Evolutionary conservation across 2,888 invertebrate species (phyloP).

Genomic region (Lissocephala sabroskyi): DNA sequence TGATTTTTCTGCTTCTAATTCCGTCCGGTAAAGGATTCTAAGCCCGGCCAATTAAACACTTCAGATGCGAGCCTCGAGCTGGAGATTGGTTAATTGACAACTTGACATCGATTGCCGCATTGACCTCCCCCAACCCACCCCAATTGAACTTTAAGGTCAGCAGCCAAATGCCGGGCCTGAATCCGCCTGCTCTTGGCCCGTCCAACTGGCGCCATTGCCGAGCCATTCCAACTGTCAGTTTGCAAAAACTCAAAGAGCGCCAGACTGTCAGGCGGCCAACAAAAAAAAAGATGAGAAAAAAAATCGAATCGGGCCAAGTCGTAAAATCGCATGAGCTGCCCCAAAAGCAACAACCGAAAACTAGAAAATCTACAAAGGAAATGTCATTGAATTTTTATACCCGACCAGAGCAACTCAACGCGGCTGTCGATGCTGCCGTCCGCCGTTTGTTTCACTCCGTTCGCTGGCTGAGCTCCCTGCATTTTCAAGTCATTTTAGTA

Average conservation of each 20-base stretch:
- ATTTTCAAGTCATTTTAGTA: constrained; percentile 51
- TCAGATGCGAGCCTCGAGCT: constrained; percentile 1
- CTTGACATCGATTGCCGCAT: constrained; percentile 52
- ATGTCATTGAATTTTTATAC: constrained; percentile 46
- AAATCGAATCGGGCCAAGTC: constrained; percentile 23
- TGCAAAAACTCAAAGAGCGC: constrained; percentile 39
- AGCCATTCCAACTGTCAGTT: constrained; percentile 35
- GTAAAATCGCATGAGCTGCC: background rate
- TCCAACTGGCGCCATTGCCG: constrained; percentile 27
- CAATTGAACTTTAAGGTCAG: too few relatives aligned
- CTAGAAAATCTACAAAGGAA: constrained; percentile 28
- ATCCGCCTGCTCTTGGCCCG: background rate
- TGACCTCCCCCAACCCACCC: too few relatives aligned
- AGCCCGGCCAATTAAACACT: constrained; percentile 51
- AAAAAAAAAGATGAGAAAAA: constrained; percentile 24
- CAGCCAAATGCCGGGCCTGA: constrained; percentile 1
- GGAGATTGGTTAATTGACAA: constrained; percentile 47
- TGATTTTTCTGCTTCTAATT: too few relatives aligned
- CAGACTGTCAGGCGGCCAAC: constrained; percentile 60
- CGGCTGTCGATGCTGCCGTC: constrained; percentile 16
- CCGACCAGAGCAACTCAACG: constrained; percentile 11
- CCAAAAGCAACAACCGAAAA: background rate
- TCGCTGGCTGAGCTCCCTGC: constrained; percentile 13
- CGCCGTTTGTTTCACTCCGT: background rate
- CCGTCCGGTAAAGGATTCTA: constrained; percentile 24